Base-by-base conservation (phyloP, 1,140 invertebrate genomes). In the Brachystomella parvula region DNA sequence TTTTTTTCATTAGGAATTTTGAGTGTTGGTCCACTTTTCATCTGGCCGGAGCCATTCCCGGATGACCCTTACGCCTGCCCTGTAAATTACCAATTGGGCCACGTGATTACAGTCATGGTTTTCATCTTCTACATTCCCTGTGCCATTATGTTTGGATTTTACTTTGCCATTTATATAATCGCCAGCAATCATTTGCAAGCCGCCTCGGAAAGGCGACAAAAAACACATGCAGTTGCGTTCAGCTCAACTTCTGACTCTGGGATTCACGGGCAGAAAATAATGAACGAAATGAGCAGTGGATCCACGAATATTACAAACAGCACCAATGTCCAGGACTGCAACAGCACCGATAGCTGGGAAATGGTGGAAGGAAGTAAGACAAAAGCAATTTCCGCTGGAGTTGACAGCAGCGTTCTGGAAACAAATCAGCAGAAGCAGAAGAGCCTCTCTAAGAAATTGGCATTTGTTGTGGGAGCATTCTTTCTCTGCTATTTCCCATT, bases 401-500 rank as follows among this genome's bases (percentile, higher is more conserved):
- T 29, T 29, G 26, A 3, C 3, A 26, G n/a, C 9, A 44, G 30
- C 12, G 3, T 21, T 12, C 29, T 32, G 12, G 57, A 21, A 29
- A 9, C 57, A 15, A 31, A 31, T 9, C 3, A 29, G 26, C 26
- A 59, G 30, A 59, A 59, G 30, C 57, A 59, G 21, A 59, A 9
- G 30, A 59, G 26, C 21, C 21, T 59, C 2, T 3, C 57, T 9
- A 59, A 59, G 30, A 29, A 32, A 32, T 32, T 59, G 26, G 6
- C 24, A 9, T 21, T 59, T 6, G 26, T 59, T 21, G 57, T 59
- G 6, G 57, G 57, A 3, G 57, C 30, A 9, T 32, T 59, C 12
- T 32, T 59, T 29, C 6, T 28, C 30, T 59, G 26, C 30, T 59
- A 59, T 21, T 30, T 59, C 30, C 57, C 57, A 28, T 59, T 59